Conservation (phyloP, 2,888 invertebrate species). For the Adelognathus sp. region DNA sequence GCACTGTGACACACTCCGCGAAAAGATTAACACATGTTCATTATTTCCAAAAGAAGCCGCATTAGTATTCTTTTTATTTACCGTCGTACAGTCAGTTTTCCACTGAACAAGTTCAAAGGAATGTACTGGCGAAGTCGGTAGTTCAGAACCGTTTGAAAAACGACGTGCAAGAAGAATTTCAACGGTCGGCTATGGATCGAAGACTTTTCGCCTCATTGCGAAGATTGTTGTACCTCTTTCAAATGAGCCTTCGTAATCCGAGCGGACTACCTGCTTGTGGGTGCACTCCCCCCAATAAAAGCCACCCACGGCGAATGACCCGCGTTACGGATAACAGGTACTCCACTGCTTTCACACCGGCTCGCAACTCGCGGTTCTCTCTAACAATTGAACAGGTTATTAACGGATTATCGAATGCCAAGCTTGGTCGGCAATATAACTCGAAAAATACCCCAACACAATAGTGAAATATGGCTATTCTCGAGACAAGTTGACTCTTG, state of each 20-base stretch:
- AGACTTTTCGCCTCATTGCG: too few species aligned
- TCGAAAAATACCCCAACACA: background rate
- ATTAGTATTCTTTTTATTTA: too few species aligned
- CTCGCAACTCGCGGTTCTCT: background rate
- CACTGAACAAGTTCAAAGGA: too few species aligned
- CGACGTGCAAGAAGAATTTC: too few species aligned
- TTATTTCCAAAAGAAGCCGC: too few species aligned
- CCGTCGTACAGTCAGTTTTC: too few species aligned
- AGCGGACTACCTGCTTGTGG: background rate
- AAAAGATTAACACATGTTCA: too few species aligned
- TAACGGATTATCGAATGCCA: background rate
- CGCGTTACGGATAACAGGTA: conserved; percentile 21
- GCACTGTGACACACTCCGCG: too few species aligned
- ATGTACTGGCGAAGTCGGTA: too few species aligned
- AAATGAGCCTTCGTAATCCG: background rate
- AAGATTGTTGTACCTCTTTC: background rate
- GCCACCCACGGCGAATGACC: background rate
- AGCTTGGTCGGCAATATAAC: background rate
- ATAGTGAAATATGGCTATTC: background rate
- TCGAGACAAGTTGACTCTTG: conserved; percentile 2
- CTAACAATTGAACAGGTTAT: background rate
- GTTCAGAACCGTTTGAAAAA: too few species aligned
- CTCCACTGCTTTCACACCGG: background rate
- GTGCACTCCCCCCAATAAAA: background rate
- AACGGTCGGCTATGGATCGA: too few species aligned